Percentiles rank a stretch among this genome's conserved stretches.
phyloP scores from a whole-genome alignment of 2,888 invertebrate species.

The Lepidocyrtinus sp. region DNA sequence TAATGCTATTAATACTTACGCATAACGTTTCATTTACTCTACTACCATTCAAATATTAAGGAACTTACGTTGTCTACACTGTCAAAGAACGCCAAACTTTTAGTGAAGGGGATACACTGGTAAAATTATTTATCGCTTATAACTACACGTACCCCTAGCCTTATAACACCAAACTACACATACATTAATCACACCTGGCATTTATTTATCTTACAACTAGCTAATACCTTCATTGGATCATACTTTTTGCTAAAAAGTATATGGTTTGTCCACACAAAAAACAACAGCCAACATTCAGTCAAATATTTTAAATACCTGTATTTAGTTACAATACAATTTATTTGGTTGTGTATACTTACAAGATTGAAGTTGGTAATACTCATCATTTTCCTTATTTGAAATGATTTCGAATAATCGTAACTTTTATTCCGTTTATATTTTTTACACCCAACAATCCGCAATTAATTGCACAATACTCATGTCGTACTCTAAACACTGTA shows the following conservation, averaged over 20 bases:
- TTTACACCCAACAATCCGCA: too few species aligned
- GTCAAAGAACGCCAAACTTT: too few species aligned
- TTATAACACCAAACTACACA: too few species aligned
- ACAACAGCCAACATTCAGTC: slow-evolving; percentile 26
- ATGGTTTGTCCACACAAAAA: slow-evolving; percentile 7
- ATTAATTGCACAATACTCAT: too few species aligned
- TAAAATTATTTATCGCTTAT: too few species aligned
- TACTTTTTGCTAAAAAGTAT: background rate
- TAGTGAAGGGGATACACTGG: too few species aligned
- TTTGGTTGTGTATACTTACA: too few species aligned
- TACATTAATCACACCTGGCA: slow-evolving; percentile 13
- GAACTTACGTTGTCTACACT: too few species aligned
- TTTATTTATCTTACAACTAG: background rate
- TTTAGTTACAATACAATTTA: too few species aligned
- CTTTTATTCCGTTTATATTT: background rate
- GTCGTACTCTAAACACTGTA: too few species aligned
- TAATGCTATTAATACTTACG: slow-evolving; percentile 30
- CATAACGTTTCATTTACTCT: background rate
- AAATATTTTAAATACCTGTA: background rate
- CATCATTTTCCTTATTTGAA: background rate
- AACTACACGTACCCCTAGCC: too few species aligned
- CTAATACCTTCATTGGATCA: background rate
- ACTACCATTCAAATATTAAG: slow-evolving; percentile 42
- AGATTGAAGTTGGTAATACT: background rate
- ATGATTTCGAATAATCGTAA: background rate